Conservation (phyloP, 2,797 vertebrate species). For the Brotogeris chrysoptera region DNA sequence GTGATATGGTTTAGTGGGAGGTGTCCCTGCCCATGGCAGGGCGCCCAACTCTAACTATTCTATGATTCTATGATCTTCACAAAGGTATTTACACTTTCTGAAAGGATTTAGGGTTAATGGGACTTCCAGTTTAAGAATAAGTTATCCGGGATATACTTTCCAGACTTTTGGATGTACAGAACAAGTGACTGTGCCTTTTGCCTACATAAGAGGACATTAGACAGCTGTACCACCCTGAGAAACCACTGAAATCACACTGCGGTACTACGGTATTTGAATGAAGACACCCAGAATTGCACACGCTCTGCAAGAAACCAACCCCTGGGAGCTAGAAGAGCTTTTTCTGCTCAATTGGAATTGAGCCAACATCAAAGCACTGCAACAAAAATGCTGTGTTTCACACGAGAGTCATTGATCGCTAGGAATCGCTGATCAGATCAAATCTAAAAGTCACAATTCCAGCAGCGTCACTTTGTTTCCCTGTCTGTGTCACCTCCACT, state of each 20-base stretch:
- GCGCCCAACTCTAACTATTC: no score
- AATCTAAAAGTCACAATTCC: not conserved
- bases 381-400: not conserved
- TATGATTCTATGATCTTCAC: not conserved
- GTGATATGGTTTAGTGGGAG: no score
- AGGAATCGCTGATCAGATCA: not conserved
- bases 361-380: not conserved
- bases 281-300: not conserved
- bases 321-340: not conserved
- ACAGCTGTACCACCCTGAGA: not conserved
- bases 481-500: not conserved
- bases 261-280: not conserved
- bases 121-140: not conserved
- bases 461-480: not conserved
- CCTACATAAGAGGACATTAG: not conserved
- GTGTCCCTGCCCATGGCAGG: no score
- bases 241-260: not conserved
- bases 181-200: not conserved
- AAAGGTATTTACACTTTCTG: not conserved
- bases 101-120: not conserved
- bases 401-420: not conserved
- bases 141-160: not conserved
- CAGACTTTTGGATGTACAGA: not conserved
- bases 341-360: not conserved
- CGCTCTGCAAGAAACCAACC: rapidly evolving